Base-by-base conservation (phyloP, 2,888 invertebrate species). In the Iselma pallidipennis region DNA sequence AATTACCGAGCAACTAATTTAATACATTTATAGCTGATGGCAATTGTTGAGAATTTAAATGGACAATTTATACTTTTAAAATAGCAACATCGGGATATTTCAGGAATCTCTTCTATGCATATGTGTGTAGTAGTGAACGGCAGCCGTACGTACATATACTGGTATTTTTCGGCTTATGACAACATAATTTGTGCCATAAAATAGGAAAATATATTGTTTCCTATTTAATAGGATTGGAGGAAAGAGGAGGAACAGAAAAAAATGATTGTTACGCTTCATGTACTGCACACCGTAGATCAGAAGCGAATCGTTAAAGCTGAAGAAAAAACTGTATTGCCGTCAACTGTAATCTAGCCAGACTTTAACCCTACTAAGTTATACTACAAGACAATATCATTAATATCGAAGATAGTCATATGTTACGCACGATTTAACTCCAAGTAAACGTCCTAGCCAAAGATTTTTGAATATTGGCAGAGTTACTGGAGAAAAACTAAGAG, bases 331-430 rank as follows among this genome's bases (percentile, higher is more conserved):
- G 6, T 16, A 25, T 29, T 53, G 55, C 64, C 53, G 62, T 64
- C 64, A 59, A 49, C 60, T 59, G 61, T 67, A 65, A 65, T 67
- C 60, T 65, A 64, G 67, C 58, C 53, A 49, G 50, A 61, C 54
- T 58, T 63, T 63, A 67, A 65, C 63, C 63, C 65, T 51, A 48
- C 65, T 65, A 65, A 55, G 61, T 59, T 62, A 25, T 19, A n/a
- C n/a, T n/a, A 60, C 61, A 63, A 67, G 65, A 67, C 67, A 67
- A 65, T 65, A 66, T 66, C 64, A 63, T 66, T 67, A 67, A 67
- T 65, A 67, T 65, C 65, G 29, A 48, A 50, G 60, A 62, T 58
- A 57, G 67, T 59, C 55, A 59, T 65, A 65, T 65, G 66, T 67
- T 67, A 56, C 65, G 67, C 67, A 67, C 65, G 67, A 65, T 53